Percentiles rank a stretch among this genome's conserved stretches.
Conservation (phyloP, 2,113 vertebrate species). For the Pheucticus melanocephalus region DNA sequence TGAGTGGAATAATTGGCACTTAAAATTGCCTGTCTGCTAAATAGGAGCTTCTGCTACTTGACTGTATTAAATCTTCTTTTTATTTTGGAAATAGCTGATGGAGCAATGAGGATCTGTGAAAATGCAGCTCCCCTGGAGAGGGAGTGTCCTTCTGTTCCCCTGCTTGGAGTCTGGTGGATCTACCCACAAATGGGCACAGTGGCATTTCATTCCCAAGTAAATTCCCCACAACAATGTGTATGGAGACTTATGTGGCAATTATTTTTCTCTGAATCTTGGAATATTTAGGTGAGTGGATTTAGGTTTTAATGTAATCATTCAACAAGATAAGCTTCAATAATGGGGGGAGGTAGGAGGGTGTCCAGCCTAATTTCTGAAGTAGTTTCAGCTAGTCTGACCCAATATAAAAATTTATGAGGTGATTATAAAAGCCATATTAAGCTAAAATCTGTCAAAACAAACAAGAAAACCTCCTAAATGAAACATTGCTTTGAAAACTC, state of each 20-base stretch:
- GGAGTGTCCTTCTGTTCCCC: fast-evolving
- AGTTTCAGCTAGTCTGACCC: not conserved
- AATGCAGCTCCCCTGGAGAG: not conserved
- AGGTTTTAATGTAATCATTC: not conserved
- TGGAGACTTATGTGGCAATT: not conserved
- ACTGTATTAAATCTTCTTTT: not conserved
- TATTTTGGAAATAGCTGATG: not conserved
- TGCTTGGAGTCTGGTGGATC: not conserved
- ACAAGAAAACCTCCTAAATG: not conserved
- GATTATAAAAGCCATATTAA: not conserved
- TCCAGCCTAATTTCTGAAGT: not conserved
- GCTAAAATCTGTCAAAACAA: not conserved
- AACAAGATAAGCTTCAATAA: not conserved
- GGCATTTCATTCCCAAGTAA: not conserved
- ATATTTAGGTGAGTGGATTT: not conserved
- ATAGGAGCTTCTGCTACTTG: not conserved
- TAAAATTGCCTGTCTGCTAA: not conserved
- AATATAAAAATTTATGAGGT: not conserved
- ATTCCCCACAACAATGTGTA: fast-evolving
- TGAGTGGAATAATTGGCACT: not conserved
- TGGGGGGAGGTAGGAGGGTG: fast-evolving
- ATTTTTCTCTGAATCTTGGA: not conserved
- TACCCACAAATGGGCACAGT: not conserved
- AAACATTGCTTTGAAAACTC: not conserved
- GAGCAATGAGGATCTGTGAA: not conserved